Percentiles rank a stretch among this genome's conserved stretches.
phyloP scores from a whole-genome alignment of 1,140 invertebrate genomes.

The Cyrtorhinus lividipennis region DNA sequence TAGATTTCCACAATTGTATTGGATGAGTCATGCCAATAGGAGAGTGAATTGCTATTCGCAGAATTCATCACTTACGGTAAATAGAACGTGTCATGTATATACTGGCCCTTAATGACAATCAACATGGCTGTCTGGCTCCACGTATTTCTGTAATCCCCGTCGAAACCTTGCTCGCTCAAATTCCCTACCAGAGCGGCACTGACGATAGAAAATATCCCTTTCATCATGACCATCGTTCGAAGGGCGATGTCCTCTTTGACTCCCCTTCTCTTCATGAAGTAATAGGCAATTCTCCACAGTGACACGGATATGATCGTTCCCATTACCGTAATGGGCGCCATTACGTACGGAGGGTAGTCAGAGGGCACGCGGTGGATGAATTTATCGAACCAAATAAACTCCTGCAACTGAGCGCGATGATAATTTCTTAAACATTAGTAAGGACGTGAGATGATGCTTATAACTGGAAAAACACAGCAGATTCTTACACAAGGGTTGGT shows the following conservation, averaged over 20 bases:
- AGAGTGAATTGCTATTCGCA: too few species aligned
- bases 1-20: too few species aligned
- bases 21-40: too few species aligned
- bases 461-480: too few species aligned
- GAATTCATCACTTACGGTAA: background rate
- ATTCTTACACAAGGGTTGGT: too few species aligned
- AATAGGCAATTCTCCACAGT: background rate
- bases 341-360: background rate
- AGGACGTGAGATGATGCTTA: too few species aligned
- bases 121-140: background rate
- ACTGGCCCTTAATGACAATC: background rate
- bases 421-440: too few species aligned
- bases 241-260: background rate
- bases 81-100: background rate
- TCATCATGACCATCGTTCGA: background rate
- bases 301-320: background rate
- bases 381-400: background rate
- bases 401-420: background rate
- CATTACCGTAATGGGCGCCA: background rate
- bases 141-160: background rate
- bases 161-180: background rate
- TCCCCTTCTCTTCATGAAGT: background rate
- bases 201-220: background rate
- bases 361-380: background rate
- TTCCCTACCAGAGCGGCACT: background rate